Conservation (phyloP, 2,797 vertebrate genomes). For the Acanthiza pusilla region DNA sequence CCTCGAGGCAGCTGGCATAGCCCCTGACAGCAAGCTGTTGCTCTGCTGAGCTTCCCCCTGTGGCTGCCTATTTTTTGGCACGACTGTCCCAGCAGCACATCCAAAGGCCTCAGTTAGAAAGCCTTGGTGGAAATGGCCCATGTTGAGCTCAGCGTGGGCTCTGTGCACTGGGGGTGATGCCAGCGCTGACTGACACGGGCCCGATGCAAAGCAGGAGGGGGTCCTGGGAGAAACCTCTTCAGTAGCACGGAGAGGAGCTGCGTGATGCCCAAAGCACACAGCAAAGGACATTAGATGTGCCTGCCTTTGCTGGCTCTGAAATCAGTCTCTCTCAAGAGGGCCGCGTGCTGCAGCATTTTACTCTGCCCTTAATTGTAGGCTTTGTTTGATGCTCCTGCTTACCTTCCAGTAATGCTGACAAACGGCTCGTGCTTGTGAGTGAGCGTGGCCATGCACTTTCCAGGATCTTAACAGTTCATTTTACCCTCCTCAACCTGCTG, state of each 20-base stretch:
- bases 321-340: neutral
- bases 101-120: neutral
- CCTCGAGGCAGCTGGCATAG: accelerated
- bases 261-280: neutral
- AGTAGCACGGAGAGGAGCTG: neutral
- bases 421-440: neutral
- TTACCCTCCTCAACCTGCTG: neutral
- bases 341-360: neutral
- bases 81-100: neutral
- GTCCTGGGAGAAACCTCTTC: neutral
- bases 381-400: neutral
- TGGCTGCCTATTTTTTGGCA: neutral
- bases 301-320: neutral
- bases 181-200: neutral
- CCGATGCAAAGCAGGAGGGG: neutral
- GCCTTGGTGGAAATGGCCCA: accelerated
- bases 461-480: neutral
- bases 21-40: neutral
- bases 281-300: neutral
- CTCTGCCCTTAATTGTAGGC: neutral
- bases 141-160: neutral
- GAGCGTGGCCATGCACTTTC: neutral
- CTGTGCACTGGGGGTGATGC: neutral
- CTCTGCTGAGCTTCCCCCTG: neutral
- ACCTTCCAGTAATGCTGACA: neutral